Evolutionary conservation across 1,140 invertebrate genomes (phyloP).

Genomic region (Globodera rostochiensis): DNA sequence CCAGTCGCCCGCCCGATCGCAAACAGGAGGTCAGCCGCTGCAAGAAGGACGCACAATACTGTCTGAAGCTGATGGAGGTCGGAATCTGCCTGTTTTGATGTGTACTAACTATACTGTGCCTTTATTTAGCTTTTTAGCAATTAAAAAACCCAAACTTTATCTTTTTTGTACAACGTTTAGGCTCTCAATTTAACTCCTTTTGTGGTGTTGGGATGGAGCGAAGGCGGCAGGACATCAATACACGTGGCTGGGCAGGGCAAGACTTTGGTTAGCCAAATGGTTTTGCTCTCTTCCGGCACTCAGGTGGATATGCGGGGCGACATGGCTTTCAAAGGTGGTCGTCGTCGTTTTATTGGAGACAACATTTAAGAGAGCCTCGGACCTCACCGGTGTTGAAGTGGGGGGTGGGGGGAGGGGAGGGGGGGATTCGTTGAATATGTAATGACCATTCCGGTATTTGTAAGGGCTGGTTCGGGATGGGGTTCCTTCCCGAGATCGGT

Average conservation of each 20-base stretch:
- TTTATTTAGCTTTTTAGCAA: no score
- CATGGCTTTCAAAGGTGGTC: slow-evolving; percentile 59
- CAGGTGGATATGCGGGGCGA: slow-evolving; percentile 62
- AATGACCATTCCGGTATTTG: no score
- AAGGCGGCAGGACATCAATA: slow-evolving; percentile 62
- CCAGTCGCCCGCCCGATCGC: slow-evolving; percentile 60
- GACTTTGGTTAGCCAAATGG: slow-evolving; percentile 45
- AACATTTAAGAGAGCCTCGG: no score
- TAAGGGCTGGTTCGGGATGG: no score
- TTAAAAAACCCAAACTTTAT: background rate
- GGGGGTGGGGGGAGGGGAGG: no score
- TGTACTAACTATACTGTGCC: background rate
- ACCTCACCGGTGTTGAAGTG: no score
- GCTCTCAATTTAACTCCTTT: slow-evolving; percentile 55
- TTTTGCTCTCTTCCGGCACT: slow-evolving; percentile 60
- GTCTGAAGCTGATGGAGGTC: slow-evolving; percentile 50
- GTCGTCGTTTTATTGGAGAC: no score
- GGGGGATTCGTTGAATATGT: no score
- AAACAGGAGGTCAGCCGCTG: slow-evolving; percentile 61
- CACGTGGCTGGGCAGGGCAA: slow-evolving; percentile 57
- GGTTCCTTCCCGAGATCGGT: no score
- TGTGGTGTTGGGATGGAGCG: slow-evolving; percentile 60
- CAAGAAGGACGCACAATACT: slow-evolving; percentile 59
- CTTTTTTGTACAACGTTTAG: slow-evolving; percentile 34
- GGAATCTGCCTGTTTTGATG: background rate